Evolutionary conservation across 1,140 invertebrate genomes (phyloP).

Genomic region (Hormaphis cornu): DNA sequence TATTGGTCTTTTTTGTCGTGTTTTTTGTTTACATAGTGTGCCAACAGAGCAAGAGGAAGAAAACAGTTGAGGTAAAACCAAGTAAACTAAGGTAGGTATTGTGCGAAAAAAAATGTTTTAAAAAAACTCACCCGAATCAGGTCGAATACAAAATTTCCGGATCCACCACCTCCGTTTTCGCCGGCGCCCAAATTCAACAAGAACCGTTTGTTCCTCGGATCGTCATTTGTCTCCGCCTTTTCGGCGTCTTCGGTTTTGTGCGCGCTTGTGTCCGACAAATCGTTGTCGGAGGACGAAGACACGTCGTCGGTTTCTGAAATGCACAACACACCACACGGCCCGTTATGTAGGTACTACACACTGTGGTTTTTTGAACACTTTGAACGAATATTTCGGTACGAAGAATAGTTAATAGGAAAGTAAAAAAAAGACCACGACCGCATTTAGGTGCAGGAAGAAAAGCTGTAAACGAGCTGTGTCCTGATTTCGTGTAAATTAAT

Average conservation of each 20-base stretch:
- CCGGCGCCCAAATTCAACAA: conserved; percentile 52
- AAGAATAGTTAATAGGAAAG: too few species aligned
- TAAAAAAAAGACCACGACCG: too few species aligned
- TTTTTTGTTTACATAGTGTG: too few species aligned
- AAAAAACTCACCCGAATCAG: conserved; percentile 65
- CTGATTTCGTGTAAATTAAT: too few species aligned
- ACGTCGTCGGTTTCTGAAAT: conserved; percentile 2
- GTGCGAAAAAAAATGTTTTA: not conserved
- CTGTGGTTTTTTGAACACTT: too few species aligned
- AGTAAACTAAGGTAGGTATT: too few species aligned
- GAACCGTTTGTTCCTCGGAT: conserved; percentile 70
- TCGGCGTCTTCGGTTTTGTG: conserved; percentile 45
- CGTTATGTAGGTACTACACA: not conserved
- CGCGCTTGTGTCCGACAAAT: conserved; percentile 20
- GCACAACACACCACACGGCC: not conserved
- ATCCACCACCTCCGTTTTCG: conserved; percentile 54
- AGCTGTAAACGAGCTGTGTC: too few species aligned
- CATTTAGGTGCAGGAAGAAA: too few species aligned
- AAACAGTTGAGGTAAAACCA: too few species aligned
- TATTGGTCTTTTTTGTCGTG: too few species aligned
- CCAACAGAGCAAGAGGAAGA: too few species aligned
- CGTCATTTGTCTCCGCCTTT: conserved; percentile 55
- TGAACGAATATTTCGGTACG: too few species aligned
- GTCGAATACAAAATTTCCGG: conserved; percentile 78
- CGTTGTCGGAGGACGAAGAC: not conserved